Conservation (phyloP, 2,888 invertebrate species). For the Mayetiola destructor region DNA sequence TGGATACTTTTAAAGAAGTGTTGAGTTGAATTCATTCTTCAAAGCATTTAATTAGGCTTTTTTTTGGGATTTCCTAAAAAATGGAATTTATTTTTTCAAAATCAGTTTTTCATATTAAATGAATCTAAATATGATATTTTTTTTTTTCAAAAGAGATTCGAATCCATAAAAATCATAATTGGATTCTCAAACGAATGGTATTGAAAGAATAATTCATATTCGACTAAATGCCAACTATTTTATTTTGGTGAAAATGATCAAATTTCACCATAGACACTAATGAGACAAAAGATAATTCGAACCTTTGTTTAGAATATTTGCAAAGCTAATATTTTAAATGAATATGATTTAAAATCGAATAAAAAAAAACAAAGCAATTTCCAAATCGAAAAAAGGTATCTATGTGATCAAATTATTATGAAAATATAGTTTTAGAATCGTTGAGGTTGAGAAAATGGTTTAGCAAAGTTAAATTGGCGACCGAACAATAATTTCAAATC, state of each 20-base stretch:
- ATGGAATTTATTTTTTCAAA: too few relatives aligned
- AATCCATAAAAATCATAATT: too few relatives aligned
- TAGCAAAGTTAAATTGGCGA: neutral
- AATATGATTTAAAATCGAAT: slow-evolving; percentile 1
- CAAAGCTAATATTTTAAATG: neutral
- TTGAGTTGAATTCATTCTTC: too few relatives aligned
- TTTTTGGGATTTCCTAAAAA: too few relatives aligned
- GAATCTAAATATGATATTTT: too few relatives aligned
- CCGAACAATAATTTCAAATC: neutral
- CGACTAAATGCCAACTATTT: neutral
- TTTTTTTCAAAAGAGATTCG: too few relatives aligned
- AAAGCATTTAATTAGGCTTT: too few relatives aligned
- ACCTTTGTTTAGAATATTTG: slow-evolving; percentile 7
- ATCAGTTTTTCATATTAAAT: too few relatives aligned
- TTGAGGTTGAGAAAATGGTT: neutral
- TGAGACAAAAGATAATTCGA: slow-evolving; percentile 7
- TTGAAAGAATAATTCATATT: neutral
- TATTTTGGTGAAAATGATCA: neutral
- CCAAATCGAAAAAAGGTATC: neutral
- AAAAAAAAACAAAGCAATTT: neutral
- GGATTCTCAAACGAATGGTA: neutral
- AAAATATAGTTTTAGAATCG: neutral
- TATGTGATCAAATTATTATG: too few relatives aligned
- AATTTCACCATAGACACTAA: slow-evolving; percentile 8
- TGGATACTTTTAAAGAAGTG: too few relatives aligned